Base-by-base conservation (phyloP, 2,797 vertebrate species). In the Gobionotothen gibberifrons region DNA sequence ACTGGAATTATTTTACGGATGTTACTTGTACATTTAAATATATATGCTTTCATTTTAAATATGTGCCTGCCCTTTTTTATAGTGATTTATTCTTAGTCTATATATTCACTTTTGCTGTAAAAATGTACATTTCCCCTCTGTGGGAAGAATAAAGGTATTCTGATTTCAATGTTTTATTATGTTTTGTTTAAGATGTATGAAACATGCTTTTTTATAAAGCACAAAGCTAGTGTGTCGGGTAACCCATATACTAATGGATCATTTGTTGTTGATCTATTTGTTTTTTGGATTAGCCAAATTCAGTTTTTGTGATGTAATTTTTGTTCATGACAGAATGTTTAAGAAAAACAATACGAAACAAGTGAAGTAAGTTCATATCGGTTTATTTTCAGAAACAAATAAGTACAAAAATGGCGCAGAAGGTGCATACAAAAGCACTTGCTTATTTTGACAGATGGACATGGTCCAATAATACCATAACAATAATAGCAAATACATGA, bases 321-420 rank as follows among this genome's bases (percentile, higher is more conserved):
- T 8, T 53, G 26, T n/a, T 39, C 8, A 13, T 1, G 46, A 58
- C 29, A 51, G 3, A 4, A 48, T 14, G 67, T 2, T 13, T 44
- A 48, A 9, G 42, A 36, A 43, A 59, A 42, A 6, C 3, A 32
- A 46, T 1, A 17, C 22, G 63, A 3, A 32, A 78, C 63, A 87
- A 72, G 60, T 4, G 0, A 6, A 54, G 14, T 69, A 55, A 2
- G 6, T 67, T 83, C 1, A 51, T 89, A 87, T 19, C 87, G 93
- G 52, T 82, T 90, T 55, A 55, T 88, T 91, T 84, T 90, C 43
- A 63, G 22, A 86, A 85, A 85, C 67, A 71, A 48, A 72, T 66
- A 61, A 54, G 72, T 88, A 82, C 36, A 90, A 89, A 90, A 87
- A 75, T n/a, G 3, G 3, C 43, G 54, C 55, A 78, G 21, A 63